phyloP scores from a whole-genome alignment of 2,113 vertebrate genomes.

The Sapayoa aenigma region DNA sequence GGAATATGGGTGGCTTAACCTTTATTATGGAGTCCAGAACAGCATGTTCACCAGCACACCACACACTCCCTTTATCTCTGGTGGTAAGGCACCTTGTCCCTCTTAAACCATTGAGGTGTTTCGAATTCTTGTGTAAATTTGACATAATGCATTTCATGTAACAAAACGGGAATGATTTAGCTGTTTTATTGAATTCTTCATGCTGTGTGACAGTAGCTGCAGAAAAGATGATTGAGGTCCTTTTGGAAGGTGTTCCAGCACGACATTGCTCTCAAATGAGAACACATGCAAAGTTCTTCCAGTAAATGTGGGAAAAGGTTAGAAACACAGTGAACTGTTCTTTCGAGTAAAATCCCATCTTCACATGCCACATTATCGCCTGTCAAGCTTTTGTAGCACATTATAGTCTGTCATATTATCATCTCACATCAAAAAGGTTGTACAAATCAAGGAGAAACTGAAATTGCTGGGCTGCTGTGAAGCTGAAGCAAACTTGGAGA shows the following conservation, averaged over 20 bases:
- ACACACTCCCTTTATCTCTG: neutral
- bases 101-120: neutral
- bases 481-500: neutral
- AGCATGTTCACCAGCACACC: neutral
- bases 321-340: neutral
- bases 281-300: conserved; percentile 25
- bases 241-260: conserved; percentile 22
- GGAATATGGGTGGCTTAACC: neutral
- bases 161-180: conserved; percentile 5
- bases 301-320: conserved; percentile 19
- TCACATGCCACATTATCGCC: neutral
- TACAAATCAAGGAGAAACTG: neutral
- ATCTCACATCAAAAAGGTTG: neutral
- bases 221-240: conserved; percentile 28
- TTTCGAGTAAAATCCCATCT: conserved; percentile 1
- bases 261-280: conserved; percentile 42
- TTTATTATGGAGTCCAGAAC: neutral
- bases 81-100: neutral
- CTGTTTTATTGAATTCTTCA: neutral
- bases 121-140: neutral
- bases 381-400: neutral
- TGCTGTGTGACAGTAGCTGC: neutral
- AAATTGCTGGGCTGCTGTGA: neutral
- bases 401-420: neutral
- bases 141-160: neutral